Evolutionary conservation across 2,888 invertebrate species (phyloP), one percentile per base, ranked within the genome.

Genomic region (Myopa testacea): DNA sequence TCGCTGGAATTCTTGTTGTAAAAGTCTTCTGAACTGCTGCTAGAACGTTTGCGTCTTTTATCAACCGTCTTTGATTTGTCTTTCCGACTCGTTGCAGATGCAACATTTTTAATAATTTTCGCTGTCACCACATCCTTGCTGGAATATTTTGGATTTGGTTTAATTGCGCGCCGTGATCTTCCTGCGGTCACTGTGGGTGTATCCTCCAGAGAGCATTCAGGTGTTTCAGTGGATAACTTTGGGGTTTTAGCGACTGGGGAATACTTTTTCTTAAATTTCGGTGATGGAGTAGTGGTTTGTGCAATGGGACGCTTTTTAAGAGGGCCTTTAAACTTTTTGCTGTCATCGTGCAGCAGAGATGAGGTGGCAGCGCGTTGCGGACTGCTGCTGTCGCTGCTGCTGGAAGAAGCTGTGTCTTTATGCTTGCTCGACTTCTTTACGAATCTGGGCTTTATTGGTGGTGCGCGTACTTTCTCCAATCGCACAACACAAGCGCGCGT

Each of bases 141-240:
- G 8, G 86, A 82, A 79, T 89, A 89, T 80, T 88, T 89, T 0
- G 89, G 89, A 85, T 89, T 89, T 62, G 89, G 89, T 79, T 89
- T 89, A 19, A 89, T 89, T 12, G 89, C 89, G 55, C 89, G 86
- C 73, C 88, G 83, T 2, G 89, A 85, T 16, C 89, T 84, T 38
- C 87, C 88, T 1, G 88, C 86, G 0, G 88, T 88, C 79, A 88
- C 85, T 34, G 88, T 88, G 8, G 86, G 85, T 7, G 67, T 77
- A 4, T 50, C 55, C 70, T 74, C 63, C 34, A 60, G 40, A 40
- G 45, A 38, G 62, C 4, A 0, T 67, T 19, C 45, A 45, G 67
- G 14, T 16, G 67, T 12, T 67, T 63, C 63, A 37, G 63, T 34
- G 19, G 7, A 16, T n/a, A 19, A 45, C 5, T 74, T 80, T 60